A percentile compares a stretch with the other conserved stretches of the same genome.
These are phyloP conservation scores for Rhinogobio ventralis DNA, from an alignment of 2,797 vertebrate genomes.

Conservation along the genomic window DNA sequence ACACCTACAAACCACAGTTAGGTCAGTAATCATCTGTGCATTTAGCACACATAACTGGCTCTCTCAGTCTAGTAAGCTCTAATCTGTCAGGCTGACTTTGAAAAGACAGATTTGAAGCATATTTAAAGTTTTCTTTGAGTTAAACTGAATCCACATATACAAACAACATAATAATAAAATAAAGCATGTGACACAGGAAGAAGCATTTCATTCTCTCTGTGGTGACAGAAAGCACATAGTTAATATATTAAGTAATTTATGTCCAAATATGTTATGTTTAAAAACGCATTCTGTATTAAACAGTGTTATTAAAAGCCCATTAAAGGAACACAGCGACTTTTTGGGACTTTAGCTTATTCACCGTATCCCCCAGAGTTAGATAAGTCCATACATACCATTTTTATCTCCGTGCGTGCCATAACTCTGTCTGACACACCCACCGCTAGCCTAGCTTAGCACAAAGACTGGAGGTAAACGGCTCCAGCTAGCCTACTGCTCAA, in stretches of 20 bases:
- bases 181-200: not conserved
- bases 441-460: too few relatives aligned
- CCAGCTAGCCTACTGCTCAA: too few relatives aligned
- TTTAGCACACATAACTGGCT: not conserved
- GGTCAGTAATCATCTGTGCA: slow-evolving; percentile 14
- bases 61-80: not conserved
- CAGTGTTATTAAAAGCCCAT: too few relatives aligned
- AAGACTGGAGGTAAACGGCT: too few relatives aligned
- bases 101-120: not conserved
- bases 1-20: not conserved
- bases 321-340: too few relatives aligned
- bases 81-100: not conserved
- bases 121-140: not conserved
- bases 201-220: not conserved
- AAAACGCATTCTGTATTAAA: not conserved
- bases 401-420: too few relatives aligned
- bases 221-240: not conserved
- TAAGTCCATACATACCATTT: too few relatives aligned
- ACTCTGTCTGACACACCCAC: too few relatives aligned
- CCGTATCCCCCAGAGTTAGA: too few relatives aligned
- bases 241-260: not conserved
- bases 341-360: too few relatives aligned
- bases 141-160: not conserved
- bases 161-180: not conserved
- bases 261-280: not conserved